A percentile compares a stretch with the other conserved stretches of the same genome.
Evolutionary conservation across 2,113 vertebrate species (phyloP).

Genomic region (Sebastes schlegelii): DNA sequence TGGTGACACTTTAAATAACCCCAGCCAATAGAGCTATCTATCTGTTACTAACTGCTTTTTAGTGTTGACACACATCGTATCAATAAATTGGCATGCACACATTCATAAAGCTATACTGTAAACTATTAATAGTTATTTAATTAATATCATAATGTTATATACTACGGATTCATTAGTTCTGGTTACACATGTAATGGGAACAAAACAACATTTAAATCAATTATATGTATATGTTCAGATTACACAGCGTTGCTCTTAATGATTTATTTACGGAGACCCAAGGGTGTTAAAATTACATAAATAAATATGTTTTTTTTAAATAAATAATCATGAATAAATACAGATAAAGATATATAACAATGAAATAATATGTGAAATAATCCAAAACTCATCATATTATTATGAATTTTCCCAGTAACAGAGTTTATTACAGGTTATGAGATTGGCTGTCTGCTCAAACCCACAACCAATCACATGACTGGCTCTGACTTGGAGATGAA

Average conservation of each 20-base stretch:
- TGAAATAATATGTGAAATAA: neutral
- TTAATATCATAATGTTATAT: conserved; percentile 1
- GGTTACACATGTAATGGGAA: neutral
- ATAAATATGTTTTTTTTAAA: neutral
- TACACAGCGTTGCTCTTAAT: neutral
- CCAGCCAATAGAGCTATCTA: conserved; percentile 39
- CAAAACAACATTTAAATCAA: neutral
- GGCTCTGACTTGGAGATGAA: too few species aligned
- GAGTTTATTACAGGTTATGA: neutral
- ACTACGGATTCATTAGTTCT: neutral
- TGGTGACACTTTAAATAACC: conserved; percentile 39
- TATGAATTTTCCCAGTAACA: neutral
- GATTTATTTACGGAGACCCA: neutral
- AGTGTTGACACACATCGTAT: neutral
- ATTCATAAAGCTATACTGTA: neutral
- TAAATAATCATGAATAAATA: neutral
- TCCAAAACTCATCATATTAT: neutral
- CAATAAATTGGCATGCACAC: conserved; percentile 11
- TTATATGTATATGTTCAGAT: neutral
- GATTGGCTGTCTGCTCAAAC: too few species aligned
- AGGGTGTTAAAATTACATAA: neutral
- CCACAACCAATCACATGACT: neutral
- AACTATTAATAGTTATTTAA: neutral
- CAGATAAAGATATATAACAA: neutral
- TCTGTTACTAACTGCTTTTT: conserved; percentile 11